Base-by-base conservation (phyloP, 2,888 invertebrate genomes). In the Dyspetes luteomarginatus region DNA sequence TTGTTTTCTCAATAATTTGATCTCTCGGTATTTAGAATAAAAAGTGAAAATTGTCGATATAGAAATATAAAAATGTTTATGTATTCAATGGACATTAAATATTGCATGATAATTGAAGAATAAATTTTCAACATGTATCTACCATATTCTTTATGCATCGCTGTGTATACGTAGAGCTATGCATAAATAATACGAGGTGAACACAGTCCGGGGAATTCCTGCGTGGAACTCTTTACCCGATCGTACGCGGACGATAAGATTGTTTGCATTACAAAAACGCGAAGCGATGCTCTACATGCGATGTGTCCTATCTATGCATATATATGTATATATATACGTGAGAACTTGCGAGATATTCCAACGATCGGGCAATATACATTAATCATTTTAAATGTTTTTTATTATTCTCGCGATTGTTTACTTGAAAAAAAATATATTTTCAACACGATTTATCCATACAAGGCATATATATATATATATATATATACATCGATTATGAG, bases 191-290 rank as follows among this genome's bases (percentile, higher is more conserved):
- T 26, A 41, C n/a, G 24, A 36, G 22, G 19, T 28, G 5, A 24
- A 45, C 60, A 68, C 36, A 36, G 36, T 12, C 9, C 24, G 26
- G 26, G 65, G 62, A 17, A 64, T 69, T 76, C 55, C 62, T 19
- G 48, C 26, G 9, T 15, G 28, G 55, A 48, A 12, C 24, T 30
- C 45, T 48, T 56, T 17, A 48, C 24, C 48, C 26, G 77, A 69
- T 71, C 36, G 56, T 45, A 77, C 69, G 69, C 55, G 56, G 7
- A 55, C n/a, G 77, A 77, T 77, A 71, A 77, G 45, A 71, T 4
- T 48, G 55, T 77, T 71, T 77, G 48, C 64, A 56, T 77, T 77
- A 15, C 15, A 48, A 64, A 65, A 74, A 45, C 12, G 9, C n/a
- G 19, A n/a, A 64, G 62, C 22, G 28, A 60, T 30, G 26, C 26